Evolutionary conservation across 2,797 vertebrate genomes (phyloP), one percentile per base, ranked within the genome.

Genomic region (Myripristis murdjan): DNA sequence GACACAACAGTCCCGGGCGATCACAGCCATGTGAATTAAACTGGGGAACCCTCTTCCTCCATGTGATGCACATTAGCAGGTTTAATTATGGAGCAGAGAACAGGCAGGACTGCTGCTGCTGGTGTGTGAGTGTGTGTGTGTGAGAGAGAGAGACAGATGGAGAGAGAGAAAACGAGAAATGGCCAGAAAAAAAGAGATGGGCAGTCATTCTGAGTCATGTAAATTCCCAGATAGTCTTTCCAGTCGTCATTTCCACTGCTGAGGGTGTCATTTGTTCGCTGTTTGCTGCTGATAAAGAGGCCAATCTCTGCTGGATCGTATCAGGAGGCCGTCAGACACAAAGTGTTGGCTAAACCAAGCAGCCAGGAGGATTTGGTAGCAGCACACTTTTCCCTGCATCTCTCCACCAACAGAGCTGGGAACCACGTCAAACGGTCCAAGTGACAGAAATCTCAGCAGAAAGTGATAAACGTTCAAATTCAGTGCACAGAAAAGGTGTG

Each of bases 281-380:
- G 93, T 62, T 85, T 24, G 69, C 75, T 70, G 79, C 80, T 76
- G 89, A 94, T 92, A 92, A 90, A 64, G 79, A 81, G 82, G 88
- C 81, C 56, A 51, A 76, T 90, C 79, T 89, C 85, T 44, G 5
- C 75, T 77, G 87, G 85, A 87, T 89, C 85, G 75, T 85, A 86
- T 90, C 87, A 89, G 88, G 86, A 87, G 26, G 52, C 63, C 24
- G 61, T 80, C 77, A 84, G 75, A 91, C 81, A 81, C 46, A 67
- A 76, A 81, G 79, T 62, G 62, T 53, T 69, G 59, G 78, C 74
- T 75, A 39, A 5, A 18, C 31, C 72, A 33, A 23, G 69, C 55
- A 70, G 62, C 52, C 64, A 54, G 64, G 55, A 55, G 62, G 77
- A 67, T 58, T 80, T 70, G 54, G 39, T 37, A 54, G 72, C 76